Percentiles rank a stretch among this genome's conserved stretches.
phyloP scores from a whole-genome alignment of 2,797 vertebrate species.

The Gymnoscopelus microlampas region DNA sequence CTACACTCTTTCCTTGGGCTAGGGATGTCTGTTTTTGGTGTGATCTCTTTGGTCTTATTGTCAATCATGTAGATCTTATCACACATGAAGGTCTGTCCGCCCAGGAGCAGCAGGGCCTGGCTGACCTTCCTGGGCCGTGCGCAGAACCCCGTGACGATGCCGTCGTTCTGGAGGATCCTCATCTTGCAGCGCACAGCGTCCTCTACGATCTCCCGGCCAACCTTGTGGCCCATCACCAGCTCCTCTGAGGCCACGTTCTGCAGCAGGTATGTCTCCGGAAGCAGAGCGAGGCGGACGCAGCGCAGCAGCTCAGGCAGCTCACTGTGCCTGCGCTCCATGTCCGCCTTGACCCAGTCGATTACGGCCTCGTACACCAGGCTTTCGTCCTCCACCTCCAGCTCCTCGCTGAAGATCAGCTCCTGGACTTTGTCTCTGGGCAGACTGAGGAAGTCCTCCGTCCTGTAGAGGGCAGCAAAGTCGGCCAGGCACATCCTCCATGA shows the following conservation, averaged over 20 bases:
- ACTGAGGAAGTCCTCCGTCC: slow-evolving; percentile 85
- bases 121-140: slow-evolving; percentile 86
- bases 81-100: slow-evolving; percentile 89
- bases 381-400: slow-evolving; percentile 89
- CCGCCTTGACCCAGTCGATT: slow-evolving; percentile 87
- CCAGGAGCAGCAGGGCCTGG: slow-evolving; percentile 86
- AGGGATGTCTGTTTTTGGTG: slow-evolving; percentile 87
- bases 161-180: slow-evolving; percentile 89
- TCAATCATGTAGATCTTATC: slow-evolving; percentile 89
- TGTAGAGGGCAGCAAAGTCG: slow-evolving; percentile 83
- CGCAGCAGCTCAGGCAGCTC: slow-evolving; percentile 84
- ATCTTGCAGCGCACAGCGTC: slow-evolving; percentile 87
- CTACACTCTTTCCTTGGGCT: slow-evolving; percentile 89
- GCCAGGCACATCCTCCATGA: slow-evolving; percentile 89
- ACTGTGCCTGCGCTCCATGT: slow-evolving; percentile 77
- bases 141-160: slow-evolving; percentile 86
- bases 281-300: slow-evolving; percentile 84
- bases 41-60: slow-evolving; percentile 88
- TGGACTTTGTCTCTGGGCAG: slow-evolving; percentile 85
- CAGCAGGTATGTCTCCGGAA: slow-evolving; percentile 84
- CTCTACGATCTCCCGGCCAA: slow-evolving; percentile 86
- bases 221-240: slow-evolving; percentile 86
- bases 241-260: slow-evolving; percentile 84
- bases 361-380: slow-evolving; percentile 87
- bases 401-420: slow-evolving; percentile 87